Evolutionary conservation across 2,113 vertebrate species (phyloP).

Genomic region (Butastur rufipennis): DNA sequence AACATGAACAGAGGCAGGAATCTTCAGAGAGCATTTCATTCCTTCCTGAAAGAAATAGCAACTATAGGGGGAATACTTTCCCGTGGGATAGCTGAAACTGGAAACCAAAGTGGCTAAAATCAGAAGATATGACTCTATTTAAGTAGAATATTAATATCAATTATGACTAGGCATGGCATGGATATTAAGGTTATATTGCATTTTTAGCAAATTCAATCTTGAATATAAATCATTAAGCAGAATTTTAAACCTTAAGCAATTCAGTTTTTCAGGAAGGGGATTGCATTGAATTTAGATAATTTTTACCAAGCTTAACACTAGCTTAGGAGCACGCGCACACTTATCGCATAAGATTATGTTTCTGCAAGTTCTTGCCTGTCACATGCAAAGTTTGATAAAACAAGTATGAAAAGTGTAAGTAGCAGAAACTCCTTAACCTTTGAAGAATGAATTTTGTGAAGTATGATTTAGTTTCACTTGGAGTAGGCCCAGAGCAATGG

Average conservation of each 20-base stretch:
- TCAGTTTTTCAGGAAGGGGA: background rate
- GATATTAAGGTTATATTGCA: background rate
- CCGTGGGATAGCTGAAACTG: background rate
- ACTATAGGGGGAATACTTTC: background rate
- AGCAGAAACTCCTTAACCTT: conserved; percentile 43
- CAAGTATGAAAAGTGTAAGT: background rate
- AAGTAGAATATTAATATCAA: background rate
- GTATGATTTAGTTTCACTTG: background rate
- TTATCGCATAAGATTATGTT: background rate
- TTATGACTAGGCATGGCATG: background rate
- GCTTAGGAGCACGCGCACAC: background rate
- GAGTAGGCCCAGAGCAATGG: background rate
- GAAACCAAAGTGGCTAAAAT: background rate
- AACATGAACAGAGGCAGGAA: background rate
- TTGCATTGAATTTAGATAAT: background rate
- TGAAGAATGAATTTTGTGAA: background rate
- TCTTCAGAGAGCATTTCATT: background rate
- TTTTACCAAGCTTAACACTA: background rate
- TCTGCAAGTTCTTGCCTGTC: background rate
- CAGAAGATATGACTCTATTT: background rate
- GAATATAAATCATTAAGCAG: background rate
- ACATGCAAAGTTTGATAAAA: background rate
- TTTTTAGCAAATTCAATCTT: background rate
- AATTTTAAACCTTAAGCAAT: background rate
- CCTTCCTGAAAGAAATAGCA: background rate